Evolutionary conservation across 2,797 vertebrate genomes (phyloP), one percentile per base, ranked within the genome.

Genomic region (Pachyuromys duprasi): DNA sequence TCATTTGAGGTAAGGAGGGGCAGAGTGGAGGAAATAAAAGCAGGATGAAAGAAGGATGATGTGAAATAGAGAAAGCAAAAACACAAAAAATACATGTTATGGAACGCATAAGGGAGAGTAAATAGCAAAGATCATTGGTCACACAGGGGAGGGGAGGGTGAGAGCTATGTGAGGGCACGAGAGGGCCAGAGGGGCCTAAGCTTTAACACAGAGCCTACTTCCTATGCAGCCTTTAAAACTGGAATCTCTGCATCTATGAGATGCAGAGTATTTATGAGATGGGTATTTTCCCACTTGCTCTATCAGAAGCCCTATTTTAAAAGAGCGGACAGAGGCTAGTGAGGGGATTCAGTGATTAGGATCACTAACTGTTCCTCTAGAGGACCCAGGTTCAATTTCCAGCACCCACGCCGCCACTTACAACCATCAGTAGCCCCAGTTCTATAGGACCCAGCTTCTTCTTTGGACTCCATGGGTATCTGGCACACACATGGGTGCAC

Each of bases 121-220:
- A 86, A 22, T 90, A n/a, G n/a, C 18, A 62, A 8, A 22, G 24
- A 13, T 33, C 7, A 39, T 28, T 7, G 31, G 6, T 4, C 33
- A 15, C 33, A 15, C 0, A 42, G 12, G 6, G 15, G 36, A 70
- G 36, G 18, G 24, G 28, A 33, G 49, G 11, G 11, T 4, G 0
- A 31, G 17, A 36, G 45, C 31, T 63, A 15, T 20, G 12, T 3
- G 9, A 4, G 24, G 49, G 67, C 4, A n/a, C 14, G 2, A 53
- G n/a, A 11, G 11, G 3, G 0, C 33, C 31, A 2, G 0, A 0
- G 12, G 8, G 3, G 0, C 42, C 60, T 20, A 57, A 79, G 53
- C 39, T 70, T 49, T 9, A 75, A 18, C 26, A 31, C 26, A 12
- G 28, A 1, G 3, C 0, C 79, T 28, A 8, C 7, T 86, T 87